Percentiles rank a stretch among this genome's conserved stretches.
Evolutionary conservation across 2,113 vertebrate species (phyloP).

Genomic region (Hippocampus comes): DNA sequence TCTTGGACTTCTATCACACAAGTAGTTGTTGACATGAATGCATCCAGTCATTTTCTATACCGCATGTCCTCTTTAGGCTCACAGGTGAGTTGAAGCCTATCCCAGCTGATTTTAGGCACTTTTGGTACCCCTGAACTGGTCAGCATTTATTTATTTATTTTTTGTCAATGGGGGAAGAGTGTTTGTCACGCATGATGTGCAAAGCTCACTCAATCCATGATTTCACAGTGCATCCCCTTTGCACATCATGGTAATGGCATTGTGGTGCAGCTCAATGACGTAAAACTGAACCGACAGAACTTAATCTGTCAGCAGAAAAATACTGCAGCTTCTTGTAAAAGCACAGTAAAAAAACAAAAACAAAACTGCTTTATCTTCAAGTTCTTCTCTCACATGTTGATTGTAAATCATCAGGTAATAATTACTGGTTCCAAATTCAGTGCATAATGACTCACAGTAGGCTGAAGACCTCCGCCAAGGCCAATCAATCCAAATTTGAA

Average conservation of each 20-base stretch:
- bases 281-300: constrained; percentile 9
- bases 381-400: constrained; percentile 1
- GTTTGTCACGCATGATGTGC: no score
- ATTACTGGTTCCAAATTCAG: not conserved
- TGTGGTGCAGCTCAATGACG: constrained; percentile 13
- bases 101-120: no score
- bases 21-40: no score
- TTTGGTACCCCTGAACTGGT: no score
- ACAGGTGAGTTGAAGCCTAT: no score
- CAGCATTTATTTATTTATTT: no score
- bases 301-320: constrained; percentile 22
- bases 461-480: not conserved
- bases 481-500: not conserved
- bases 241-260: not conserved
- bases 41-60: no score
- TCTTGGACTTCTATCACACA: no score
- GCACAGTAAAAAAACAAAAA: not conserved
- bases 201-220: no score
- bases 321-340: constrained; percentile 20
- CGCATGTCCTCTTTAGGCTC: no score
- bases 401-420: constrained; percentile 7
- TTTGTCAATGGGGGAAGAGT: no score
- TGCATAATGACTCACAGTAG: not conserved
- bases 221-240: no score
- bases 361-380: constrained; percentile 18